Evolutionary conservation across 2,888 invertebrate genomes (phyloP), one percentile per base, ranked within the genome.

Genomic region (Pemphredon lugubris): DNA sequence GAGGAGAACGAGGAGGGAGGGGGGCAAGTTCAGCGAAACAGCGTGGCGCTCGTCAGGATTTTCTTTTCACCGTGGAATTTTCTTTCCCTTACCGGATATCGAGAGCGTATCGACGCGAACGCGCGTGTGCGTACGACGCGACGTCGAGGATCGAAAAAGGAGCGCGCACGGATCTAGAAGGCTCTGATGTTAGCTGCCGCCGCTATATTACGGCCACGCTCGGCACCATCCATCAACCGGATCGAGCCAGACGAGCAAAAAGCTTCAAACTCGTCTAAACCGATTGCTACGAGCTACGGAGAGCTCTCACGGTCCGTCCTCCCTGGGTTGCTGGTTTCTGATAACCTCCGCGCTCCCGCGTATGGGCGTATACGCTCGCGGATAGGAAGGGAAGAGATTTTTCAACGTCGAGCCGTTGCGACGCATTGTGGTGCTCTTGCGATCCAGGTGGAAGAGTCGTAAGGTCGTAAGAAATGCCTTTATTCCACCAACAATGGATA

Each of bases 221-320:
- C 4, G 54, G 26, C 48, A 73, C 42, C 73, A 80, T 80, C 74
- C 82, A 82, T 80, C 80, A 80, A 77, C 73, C 54, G 65, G 79
- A 70, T 79, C 79, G 48, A 47, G 59, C 44, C 67, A 61, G 73
- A 74, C 74, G 76, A 75, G 70, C 72, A 82, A 82, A 82, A 83
- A 77, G 72, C 77, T n/a, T 72, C 58, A 42, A 63, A 69, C 79
- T 74, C 73, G 77, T 83, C 82, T 77, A 73, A 77, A 68, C 68
- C 72, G 77, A 83, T 83, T 70, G 74, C 80, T 44, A 66, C 11
- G 50, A 45, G 54, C 55, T n/a, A n/a, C n/a, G n/a, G n/a, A 34
- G 32, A 47, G 61, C 69, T 80, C 77, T 82, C 73, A 79, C 79
- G 73, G 48, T 68, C 44, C 53, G 61, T 11, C 51, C 11, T 16